A percentile compares a stretch with the other conserved stretches of the same genome.
Evolutionary conservation across 2,797 vertebrate genomes (phyloP).

Genomic region (Mycteria americana): DNA sequence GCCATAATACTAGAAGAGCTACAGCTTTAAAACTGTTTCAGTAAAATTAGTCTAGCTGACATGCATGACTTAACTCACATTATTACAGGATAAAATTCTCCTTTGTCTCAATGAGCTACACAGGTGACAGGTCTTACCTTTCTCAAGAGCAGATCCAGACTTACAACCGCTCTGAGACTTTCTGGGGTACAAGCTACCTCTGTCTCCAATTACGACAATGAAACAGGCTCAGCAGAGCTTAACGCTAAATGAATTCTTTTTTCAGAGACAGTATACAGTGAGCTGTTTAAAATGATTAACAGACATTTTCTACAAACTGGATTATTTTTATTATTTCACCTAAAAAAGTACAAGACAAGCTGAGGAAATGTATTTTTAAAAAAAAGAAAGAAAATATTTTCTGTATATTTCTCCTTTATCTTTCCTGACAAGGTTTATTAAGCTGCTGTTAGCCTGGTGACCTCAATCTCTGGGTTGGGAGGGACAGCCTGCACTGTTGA

Average conservation of each 20-base stretch:
- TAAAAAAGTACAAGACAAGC: not conserved
- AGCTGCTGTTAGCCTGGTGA: not conserved
- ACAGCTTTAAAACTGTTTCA: not conserved
- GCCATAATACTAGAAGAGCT: not conserved
- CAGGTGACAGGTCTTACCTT: not conserved
- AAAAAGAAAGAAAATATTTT: fast-evolving
- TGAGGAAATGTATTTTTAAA: not conserved
- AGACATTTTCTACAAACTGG: not conserved
- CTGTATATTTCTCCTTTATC: not conserved
- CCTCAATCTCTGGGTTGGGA: not conserved
- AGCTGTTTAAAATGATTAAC: not conserved
- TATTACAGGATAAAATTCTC: not conserved
- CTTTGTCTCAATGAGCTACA: not conserved
- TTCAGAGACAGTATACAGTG: not conserved
- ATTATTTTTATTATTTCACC: not conserved
- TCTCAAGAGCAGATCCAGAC: not conserved
- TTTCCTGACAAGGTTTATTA: not conserved
- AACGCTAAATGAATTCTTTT: not conserved
- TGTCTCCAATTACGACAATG: not conserved
- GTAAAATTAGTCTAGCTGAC: not conserved
- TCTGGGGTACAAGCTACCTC: not conserved
- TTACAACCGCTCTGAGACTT: not conserved
- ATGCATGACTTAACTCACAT: not conserved
- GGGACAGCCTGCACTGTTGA: not conserved
- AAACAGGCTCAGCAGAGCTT: not conserved